These are phyloP conservation scores for Amphilophus citrinellus DNA, from an alignment of 2,113 vertebrate species.

Conservation along the genomic window DNA sequence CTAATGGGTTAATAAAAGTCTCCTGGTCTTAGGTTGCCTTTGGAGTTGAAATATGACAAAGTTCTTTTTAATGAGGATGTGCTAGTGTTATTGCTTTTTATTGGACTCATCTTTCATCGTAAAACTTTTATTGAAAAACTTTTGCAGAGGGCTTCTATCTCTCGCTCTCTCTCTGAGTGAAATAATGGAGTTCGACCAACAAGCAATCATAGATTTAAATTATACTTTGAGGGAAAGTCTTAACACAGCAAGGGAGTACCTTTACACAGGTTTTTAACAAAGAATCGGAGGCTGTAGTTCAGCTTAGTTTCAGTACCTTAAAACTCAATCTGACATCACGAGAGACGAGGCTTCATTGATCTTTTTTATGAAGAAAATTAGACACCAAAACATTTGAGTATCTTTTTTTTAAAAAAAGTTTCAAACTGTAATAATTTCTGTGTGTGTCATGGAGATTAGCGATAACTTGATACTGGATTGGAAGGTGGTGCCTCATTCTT, in stretches of 20 bases:
- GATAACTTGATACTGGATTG: not conserved
- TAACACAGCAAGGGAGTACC: conserved; percentile 3
- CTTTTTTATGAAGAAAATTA: not conserved
- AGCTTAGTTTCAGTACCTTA: not conserved
- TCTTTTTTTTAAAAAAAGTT: not conserved
- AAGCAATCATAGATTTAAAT: conserved; percentile 52
- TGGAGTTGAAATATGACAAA: conserved; percentile 72
- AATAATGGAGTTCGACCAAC: conserved; percentile 61
- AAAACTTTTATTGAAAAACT: conserved; percentile 70
- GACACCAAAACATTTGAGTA: not conserved
- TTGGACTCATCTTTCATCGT: conserved; percentile 71
- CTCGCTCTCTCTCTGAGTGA: conserved; percentile 41
- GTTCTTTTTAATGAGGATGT: conserved; percentile 68
- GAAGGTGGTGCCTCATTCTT: not conserved
- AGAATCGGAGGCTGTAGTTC: not conserved
- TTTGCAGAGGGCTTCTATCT: conserved; percentile 52
- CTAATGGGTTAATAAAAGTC: conserved; percentile 73
- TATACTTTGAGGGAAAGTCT: conserved; percentile 19
- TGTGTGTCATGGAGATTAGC: not conserved
- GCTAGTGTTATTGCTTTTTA: conserved; percentile 71
- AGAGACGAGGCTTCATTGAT: not conserved
- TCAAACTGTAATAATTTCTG: not conserved
- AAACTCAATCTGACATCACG: not conserved
- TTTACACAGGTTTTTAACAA: not conserved
- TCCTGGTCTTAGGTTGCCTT: conserved; percentile 56